Percentiles rank a stretch among this genome's conserved stretches.
phyloP scores from a whole-genome alignment of 2,797 vertebrate species.

The Crypturellus tataupa region DNA sequence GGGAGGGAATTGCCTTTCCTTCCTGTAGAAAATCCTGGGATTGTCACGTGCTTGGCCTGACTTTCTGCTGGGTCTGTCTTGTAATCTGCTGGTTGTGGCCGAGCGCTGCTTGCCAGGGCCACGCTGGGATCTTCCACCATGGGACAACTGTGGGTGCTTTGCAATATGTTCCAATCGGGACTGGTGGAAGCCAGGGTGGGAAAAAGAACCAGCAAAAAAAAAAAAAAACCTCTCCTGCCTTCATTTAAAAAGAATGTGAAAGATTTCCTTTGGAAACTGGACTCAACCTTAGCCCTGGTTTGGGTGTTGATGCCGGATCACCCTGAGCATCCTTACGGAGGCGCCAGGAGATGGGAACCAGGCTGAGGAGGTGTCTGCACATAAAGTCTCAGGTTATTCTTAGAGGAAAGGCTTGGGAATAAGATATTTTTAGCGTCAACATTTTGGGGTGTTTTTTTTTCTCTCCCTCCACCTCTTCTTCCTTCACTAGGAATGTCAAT shows the following conservation, averaged over 20 bases:
- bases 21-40: neutral
- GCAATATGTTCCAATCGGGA: neutral
- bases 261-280: neutral
- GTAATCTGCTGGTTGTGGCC: too few species aligned
- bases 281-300: neutral
- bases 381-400: neutral
- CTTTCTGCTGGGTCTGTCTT: too few species aligned
- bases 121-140: neutral
- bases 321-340: neutral
- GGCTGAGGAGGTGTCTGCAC: neutral
- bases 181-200: neutral
- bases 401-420: neutral
- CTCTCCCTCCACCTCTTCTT: neutral
- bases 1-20: neutral
- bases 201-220: neutral
- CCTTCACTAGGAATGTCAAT: neutral
- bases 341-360: neutral
- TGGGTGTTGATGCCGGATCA: neutral
- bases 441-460: neutral
- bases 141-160: neutral
- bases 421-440: neutral
- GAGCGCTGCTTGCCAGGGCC: neutral
- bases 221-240: fast-evolving
- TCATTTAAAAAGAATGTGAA: neutral
- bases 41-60: neutral